Evolutionary conservation across 2,113 vertebrate species (phyloP), one percentile per base, ranked within the genome.

Genomic region (Junco hyemalis): DNA sequence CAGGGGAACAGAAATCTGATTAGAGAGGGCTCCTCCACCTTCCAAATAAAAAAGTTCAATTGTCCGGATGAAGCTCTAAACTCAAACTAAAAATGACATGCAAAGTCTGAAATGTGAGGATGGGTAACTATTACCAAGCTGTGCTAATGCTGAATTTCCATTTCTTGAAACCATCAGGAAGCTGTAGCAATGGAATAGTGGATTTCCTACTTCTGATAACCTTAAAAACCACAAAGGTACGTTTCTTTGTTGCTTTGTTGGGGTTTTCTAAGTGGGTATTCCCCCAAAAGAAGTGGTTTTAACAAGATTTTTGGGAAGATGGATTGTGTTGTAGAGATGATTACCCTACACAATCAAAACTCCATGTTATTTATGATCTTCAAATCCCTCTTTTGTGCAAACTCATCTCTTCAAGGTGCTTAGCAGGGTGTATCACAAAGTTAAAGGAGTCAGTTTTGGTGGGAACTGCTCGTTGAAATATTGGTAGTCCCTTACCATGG

Each of bases 1-100:
- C 63, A 72, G 16, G 71, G 66, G 59, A 92, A 40, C 8, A 68
- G 57, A 94, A 87, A 90, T 76, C 44, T 92, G 53, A 21, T 69
- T 16, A 87, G 51, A 1, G 3, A 64, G 13, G n/a, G 47, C 29
- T 94, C 48, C 91, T 91, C 38, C 18, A 59, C n/a, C 48, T 80
- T 76, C 11, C 33, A 60, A 66, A 76, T 26, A 48, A 86, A 89
- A 45, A 64, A 59, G 33, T n/a, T 28, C 19, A 53, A 11, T 19
- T 72, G n/a, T 76, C 13, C 61, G 14, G 53, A 16, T 63, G 47
- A 74, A 84, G 38, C 19, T 59, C 10, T 59, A 66, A 91, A 84
- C 18, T 63, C 42, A 73, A 70, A 77, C 36, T 66, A 26, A 70
- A 90, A 54, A 54, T 60, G 4, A 42, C 21, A 65, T 23, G 15